Conservation (phyloP, 2,797 vertebrate species). For the Myotis vivesi region DNA sequence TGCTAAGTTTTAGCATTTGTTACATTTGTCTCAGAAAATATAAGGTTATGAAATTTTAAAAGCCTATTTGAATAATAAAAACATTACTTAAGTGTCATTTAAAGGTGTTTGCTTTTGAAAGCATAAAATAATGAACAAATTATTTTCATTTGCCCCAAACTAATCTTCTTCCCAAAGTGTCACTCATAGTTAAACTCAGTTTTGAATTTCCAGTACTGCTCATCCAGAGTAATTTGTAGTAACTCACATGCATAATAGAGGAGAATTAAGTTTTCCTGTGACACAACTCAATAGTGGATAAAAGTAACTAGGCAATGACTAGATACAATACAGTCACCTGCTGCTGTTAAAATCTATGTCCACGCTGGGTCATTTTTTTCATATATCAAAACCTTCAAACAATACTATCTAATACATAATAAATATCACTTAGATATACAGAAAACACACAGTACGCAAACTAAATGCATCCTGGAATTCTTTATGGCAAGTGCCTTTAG, state of each 20-base stretch:
- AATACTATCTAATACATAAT: background rate
- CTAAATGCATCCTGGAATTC: slow-evolving; percentile 60
- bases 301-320: slow-evolving; percentile 61
- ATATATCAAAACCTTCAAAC: background rate
- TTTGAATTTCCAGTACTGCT: slow-evolving; percentile 77
- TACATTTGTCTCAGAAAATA: slow-evolving; percentile 63
- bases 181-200: slow-evolving; percentile 82
- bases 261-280: slow-evolving; percentile 76
- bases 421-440: background rate
- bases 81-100: slow-evolving; percentile 68
- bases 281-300: slow-evolving; percentile 61
- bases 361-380: slow-evolving; percentile 73
- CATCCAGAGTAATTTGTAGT: slow-evolving; percentile 77
- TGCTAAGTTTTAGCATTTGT: slow-evolving; percentile 67
- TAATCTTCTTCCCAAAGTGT: slow-evolving; percentile 77
- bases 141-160: slow-evolving; percentile 74
- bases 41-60: slow-evolving; percentile 65
- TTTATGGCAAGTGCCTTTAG: slow-evolving; percentile 63
- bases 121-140: slow-evolving; percentile 78
- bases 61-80: slow-evolving; percentile 75
- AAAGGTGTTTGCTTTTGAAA: slow-evolving; percentile 79
- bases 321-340: background rate
- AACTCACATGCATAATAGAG: slow-evolving; percentile 73
- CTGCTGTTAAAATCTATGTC: slow-evolving; percentile 81
- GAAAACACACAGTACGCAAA: slow-evolving; percentile 40